Conservation (phyloP, 2,797 vertebrate genomes). For the Pseudopleuronectes americanus region DNA sequence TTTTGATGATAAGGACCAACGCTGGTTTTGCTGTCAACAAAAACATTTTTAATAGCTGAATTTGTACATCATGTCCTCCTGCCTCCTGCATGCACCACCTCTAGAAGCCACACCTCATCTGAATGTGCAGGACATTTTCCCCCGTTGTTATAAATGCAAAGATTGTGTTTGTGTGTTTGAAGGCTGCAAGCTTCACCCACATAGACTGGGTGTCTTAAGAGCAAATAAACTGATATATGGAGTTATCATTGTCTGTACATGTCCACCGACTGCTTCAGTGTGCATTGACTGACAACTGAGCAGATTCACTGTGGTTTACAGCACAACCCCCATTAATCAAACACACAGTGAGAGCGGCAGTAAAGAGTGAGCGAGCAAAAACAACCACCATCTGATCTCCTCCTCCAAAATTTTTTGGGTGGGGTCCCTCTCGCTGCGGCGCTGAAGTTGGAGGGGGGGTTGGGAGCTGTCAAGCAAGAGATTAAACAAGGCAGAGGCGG, state of each 20-base stretch:
- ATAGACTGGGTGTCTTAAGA: background rate
- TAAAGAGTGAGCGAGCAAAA: conserved; percentile 41
- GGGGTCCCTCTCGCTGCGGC: conserved; percentile 70
- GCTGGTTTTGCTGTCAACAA: no score
- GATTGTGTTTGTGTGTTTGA: background rate
- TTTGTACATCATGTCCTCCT: no score
- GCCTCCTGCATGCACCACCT: no score
- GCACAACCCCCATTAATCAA: background rate
- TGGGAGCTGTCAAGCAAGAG: conserved; percentile 51
- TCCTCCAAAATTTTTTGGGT: conserved; percentile 71
- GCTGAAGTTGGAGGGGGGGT: conserved; percentile 53
- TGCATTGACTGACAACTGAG: conserved; percentile 36
- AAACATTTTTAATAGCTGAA: no score
- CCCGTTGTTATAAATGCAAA: background rate
- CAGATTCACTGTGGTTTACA: conserved; percentile 6
- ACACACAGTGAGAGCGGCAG: conserved; percentile 13
- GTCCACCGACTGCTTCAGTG: no score
- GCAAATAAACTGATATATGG: background rate
- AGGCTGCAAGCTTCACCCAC: background rate
- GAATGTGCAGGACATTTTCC: no score
- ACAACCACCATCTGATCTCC: conserved; percentile 62
- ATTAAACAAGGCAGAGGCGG: conserved; percentile 53
- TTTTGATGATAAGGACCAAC: no score
- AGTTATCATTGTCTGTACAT: conserved; percentile 23
- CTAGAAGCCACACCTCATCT: no score